phyloP scores from a whole-genome alignment of 2,888 invertebrate species.

The Hypercompe scribonia region DNA sequence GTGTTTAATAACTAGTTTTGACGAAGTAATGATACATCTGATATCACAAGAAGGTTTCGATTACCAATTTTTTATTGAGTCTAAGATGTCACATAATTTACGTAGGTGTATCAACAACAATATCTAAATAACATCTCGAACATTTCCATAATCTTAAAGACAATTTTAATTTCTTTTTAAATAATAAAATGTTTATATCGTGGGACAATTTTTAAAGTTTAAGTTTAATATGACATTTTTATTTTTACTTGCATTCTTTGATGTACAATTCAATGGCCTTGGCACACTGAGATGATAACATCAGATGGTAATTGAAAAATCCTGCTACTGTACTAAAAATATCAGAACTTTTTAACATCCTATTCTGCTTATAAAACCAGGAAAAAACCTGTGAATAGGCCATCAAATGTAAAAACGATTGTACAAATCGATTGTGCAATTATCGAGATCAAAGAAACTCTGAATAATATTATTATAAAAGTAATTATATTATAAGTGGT shows the following conservation, averaged over 20 bases:
- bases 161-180: neutral
- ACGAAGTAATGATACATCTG: too few species aligned
- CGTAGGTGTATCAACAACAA: neutral
- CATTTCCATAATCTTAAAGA: neutral
- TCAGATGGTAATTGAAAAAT: neutral
- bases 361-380: neutral
- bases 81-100: neutral
- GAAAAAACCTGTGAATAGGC: neutral
- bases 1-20: too few species aligned
- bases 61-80: too few species aligned
- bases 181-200: neutral
- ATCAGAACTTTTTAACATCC: neutral
- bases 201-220: neutral
- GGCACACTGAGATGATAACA: neutral
- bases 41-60: too few species aligned
- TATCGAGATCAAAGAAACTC: neutral
- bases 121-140: neutral
- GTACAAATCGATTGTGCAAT: neutral
- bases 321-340: neutral
- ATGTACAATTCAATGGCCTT: neutral
- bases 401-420: neutral
- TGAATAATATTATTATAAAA: neutral
- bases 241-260: neutral
- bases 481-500: slow-evolving; percentile 1
- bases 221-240: neutral